Base-by-base conservation (phyloP, 2,797 vertebrate genomes). In the Myotis pilosus region DNA sequence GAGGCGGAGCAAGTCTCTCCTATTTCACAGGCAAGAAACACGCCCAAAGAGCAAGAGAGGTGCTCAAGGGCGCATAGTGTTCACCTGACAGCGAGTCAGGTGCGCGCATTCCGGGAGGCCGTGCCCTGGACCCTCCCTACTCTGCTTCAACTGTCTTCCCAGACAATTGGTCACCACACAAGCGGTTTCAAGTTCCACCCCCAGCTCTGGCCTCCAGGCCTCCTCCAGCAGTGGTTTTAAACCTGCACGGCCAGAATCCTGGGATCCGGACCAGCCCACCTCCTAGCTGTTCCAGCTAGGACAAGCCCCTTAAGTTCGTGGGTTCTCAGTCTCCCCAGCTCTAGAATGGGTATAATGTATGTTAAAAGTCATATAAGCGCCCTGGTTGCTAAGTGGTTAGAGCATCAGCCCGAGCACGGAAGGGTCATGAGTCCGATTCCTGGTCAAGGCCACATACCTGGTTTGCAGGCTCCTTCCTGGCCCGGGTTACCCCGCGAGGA, bases 101-200 rank as follows among this genome's bases (percentile, higher is more conserved):
- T 1, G 82, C 49, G 1, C 0, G 38, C 15, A 30, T 25, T n/a
- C 41, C 7, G 8, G 25, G 1, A 8, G 49, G 60, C 53, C 7
- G 33, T 19, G 20, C 44, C 15, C 76, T 4, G 0, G 6, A 15
- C 22, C n/a, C 38, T 81, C 66, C 36, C 55, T 20, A n/a, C 25
- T 10, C 41, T 49, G 30, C 79, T 33, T 41, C 78, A 30, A 8
- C 30, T 3, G 33, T 11, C 83, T 49, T 28, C 55, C 66, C 53
- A 38, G 4, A 23, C 64, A n/a, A 6, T 38, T 25, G 41, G 66
- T 72, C 76, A 41, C 17, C 19, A 41, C 28, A 1, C n/a, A 1
- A 55, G 87, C 53, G 23, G 33, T n/a, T 86, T 87, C 66, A 19
- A 47, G 82, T 38, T 62, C 53, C 83, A 51, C 23, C 25, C 62